Evolutionary conservation across 2,797 vertebrate species (phyloP).

Genomic region (Leuciscus waleckii): DNA sequence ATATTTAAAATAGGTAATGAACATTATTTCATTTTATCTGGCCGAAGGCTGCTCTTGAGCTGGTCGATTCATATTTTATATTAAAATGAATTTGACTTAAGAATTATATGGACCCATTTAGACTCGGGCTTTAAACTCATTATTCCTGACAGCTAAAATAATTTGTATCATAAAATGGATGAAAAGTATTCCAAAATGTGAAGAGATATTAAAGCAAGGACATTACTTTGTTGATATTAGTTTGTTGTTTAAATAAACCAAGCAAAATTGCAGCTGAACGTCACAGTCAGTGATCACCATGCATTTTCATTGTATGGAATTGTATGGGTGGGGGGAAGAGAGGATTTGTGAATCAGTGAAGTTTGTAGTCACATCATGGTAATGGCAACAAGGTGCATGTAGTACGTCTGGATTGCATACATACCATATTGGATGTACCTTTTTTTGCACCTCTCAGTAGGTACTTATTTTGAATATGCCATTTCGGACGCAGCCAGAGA

Average conservation of each 20-base stretch:
- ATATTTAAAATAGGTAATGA: slow-evolving; percentile 20
- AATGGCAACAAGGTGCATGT: no score
- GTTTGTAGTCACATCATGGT: no score
- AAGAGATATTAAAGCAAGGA: neutral
- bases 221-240: neutral
- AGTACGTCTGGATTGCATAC: no score
- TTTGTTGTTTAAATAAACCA: slow-evolving; percentile 11
- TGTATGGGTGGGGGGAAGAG: no score
- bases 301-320: slow-evolving; percentile 10
- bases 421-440: no score
- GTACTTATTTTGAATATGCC: no score
- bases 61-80: slow-evolving; percentile 22
- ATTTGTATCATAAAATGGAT: neutral
- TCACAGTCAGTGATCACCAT: slow-evolving; percentile 17
- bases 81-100: neutral
- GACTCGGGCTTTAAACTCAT: neutral
- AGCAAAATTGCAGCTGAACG: neutral
- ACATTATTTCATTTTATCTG: neutral
- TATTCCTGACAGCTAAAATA: neutral
- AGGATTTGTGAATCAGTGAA: no score
- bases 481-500: no score
- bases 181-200: neutral
- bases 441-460: no score
- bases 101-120: neutral
- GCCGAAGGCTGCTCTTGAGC: neutral